Evolutionary conservation across 2,113 vertebrate genomes (phyloP), one percentile per base, ranked within the genome.

Genomic region (Silurus meridionalis): DNA sequence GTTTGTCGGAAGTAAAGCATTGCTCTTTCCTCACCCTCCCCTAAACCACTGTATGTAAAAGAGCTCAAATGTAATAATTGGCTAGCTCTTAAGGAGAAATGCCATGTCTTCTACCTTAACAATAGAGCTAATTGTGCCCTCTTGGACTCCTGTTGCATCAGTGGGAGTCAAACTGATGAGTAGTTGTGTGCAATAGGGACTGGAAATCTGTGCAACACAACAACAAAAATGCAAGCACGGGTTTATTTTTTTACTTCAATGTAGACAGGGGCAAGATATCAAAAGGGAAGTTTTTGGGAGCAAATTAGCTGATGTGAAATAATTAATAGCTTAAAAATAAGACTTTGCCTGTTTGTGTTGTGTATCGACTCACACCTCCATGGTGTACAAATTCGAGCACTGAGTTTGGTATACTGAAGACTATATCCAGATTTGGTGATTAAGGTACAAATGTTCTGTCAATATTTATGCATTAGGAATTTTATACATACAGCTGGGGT

Each of bases 141-240:
- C 28, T 60, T 80, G 55, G 57, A 61, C 57, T 61, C 28, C 28
- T 61, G 28, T 46, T 80, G 17, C 57, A 48, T 80, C 17, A 80
- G 28, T 80, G 17, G 25, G 78, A 80, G 58, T 80, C 15, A 46
- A 21, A 6, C 55, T 61, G 53, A 37, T 58, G 78, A 80, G 78
- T 61, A 80, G 78, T 61, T 48, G 17, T 80, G 78, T 80, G 77
- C 78, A 80, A 37, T 80, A 28, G 5, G 37, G 25, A 46, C 57
- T 80, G 9, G 77, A 5, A 80, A 60, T 28, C 28, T 58, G 17
- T 6, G 5, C 28, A 80, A 48, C 2, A 60, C 9, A 46, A 2
- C 55, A 9, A 11, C n/a, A 61, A 61, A 61, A 23, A 61, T 61
- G 55, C 78, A 80, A 61, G 78, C 13, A 48, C 57, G 13, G 8